Conservation (phyloP, 2,888 invertebrate genomes). For the Cerastis leucographa region DNA sequence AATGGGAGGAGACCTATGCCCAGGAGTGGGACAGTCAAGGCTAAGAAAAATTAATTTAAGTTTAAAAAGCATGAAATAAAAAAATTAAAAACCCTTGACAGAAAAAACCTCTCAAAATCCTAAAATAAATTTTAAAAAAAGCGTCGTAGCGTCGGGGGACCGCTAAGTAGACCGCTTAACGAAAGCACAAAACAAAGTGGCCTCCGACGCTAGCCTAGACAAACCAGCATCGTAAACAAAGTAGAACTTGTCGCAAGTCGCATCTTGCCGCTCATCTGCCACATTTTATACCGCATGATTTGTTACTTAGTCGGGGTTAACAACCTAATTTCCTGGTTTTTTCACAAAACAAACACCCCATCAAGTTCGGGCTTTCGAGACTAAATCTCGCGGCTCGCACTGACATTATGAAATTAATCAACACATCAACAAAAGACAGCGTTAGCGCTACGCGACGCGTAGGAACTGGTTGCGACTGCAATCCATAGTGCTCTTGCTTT, state of each 20-base stretch:
- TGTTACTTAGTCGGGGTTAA: slow-evolving; percentile 25
- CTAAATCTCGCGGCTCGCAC: not conserved
- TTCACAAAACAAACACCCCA: slow-evolving; percentile 50
- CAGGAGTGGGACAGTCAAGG: too few relatives aligned
- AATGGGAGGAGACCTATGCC: too few relatives aligned
- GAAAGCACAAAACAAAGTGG: too few relatives aligned
- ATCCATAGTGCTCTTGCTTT: slow-evolving; percentile 15
- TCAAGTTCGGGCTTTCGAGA: slow-evolving; percentile 7
- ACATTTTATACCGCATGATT: slow-evolving; percentile 31
- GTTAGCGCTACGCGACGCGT: slow-evolving; percentile 8
- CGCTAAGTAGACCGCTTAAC: too few relatives aligned
- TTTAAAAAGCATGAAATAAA: too few relatives aligned
- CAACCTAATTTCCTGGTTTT: slow-evolving; percentile 32
- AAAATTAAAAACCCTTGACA: too few relatives aligned
- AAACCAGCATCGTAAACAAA: slow-evolving; percentile 34
- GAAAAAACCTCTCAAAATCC: too few relatives aligned
- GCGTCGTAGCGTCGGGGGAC: too few relatives aligned
- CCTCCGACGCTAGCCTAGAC: too few relatives aligned
- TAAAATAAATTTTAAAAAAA: too few relatives aligned
- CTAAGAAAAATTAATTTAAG: too few relatives aligned
- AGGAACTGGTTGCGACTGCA: slow-evolving; percentile 45
- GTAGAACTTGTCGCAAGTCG: slow-evolving; percentile 40
- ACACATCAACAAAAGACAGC: slow-evolving; percentile 9
- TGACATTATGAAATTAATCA: slow-evolving; percentile 4
- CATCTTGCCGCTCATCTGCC: slow-evolving; percentile 45